phyloP scores from a whole-genome alignment of 1,140 invertebrate genomes.

The Ostrea denselamellosa region DNA sequence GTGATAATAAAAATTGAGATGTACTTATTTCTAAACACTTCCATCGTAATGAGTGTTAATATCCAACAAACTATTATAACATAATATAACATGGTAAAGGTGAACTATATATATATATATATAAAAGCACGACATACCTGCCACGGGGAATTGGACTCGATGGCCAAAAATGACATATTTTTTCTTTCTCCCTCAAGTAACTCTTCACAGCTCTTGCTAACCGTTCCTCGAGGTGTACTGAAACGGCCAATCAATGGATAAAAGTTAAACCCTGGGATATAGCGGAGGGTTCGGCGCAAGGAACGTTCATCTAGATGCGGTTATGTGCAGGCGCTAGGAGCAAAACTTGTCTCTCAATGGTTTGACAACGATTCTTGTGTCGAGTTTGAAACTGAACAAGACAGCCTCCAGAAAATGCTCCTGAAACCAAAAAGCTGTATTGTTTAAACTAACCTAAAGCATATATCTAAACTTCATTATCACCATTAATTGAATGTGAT shows the following conservation, averaged over 20 bases:
- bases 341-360: constrained; percentile 24
- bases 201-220: constrained; percentile 14
- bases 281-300: not conserved
- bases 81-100: constrained; percentile 38
- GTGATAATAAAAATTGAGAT: not conserved
- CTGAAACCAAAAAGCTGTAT: constrained; percentile 45
- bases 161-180: constrained; percentile 61
- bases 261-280: constrained; percentile 14
- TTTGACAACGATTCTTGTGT: not conserved
- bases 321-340: constrained; percentile 28
- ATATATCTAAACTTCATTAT: constrained; percentile 63
- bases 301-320: constrained; percentile 43
- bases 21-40: not conserved
- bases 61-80: not conserved
- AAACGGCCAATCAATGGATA: constrained; percentile 44
- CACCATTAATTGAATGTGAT: constrained; percentile 62
- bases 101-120: not conserved
- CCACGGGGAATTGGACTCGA: constrained; percentile 62
- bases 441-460: constrained; percentile 56
- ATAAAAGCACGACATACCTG: constrained; percentile 54
- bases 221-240: constrained; percentile 34
- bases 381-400: constrained; percentile 21
- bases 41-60: constrained; percentile 1
- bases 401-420: constrained; percentile 38
- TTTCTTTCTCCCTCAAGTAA: constrained; percentile 20